Conservation (phyloP, 2,888 invertebrate genomes). For the Camptogramma bilineatum region DNA sequence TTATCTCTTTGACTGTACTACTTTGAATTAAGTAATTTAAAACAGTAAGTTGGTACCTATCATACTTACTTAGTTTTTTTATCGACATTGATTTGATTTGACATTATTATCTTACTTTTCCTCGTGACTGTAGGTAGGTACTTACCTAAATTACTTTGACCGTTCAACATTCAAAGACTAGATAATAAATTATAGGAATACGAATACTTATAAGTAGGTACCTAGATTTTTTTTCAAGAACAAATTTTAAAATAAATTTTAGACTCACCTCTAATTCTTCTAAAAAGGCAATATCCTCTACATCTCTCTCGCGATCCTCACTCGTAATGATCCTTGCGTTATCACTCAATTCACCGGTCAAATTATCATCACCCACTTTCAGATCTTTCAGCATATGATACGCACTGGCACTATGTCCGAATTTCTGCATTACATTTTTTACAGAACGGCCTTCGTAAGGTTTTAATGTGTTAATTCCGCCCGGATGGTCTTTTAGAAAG, state of each 20-base stretch:
- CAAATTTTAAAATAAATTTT: not conserved
- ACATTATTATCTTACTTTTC: too few species aligned
- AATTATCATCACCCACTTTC: conserved; percentile 78
- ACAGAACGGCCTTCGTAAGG: conserved; percentile 84
- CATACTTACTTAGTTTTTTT: too few species aligned
- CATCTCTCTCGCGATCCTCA: conserved; percentile 58
- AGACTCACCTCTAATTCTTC: conserved; percentile 74
- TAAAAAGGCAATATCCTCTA: conserved; percentile 68
- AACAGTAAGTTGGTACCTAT: too few species aligned
- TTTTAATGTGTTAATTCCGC: conserved; percentile 88
- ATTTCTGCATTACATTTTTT: conserved; percentile 80
- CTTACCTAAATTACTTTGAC: not conserved
- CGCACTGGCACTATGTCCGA: conserved; percentile 87
- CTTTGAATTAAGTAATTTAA: too few species aligned
- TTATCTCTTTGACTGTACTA: too few species aligned
- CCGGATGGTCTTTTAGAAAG: conserved; percentile 90
- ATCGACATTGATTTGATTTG: too few species aligned
- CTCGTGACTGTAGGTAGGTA: not conserved
- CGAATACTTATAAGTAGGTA: too few species aligned
- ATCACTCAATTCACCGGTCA: conserved; percentile 70
- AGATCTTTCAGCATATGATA: conserved; percentile 88
- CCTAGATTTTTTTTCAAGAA: not conserved
- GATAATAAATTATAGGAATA: too few species aligned
- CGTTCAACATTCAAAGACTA: too few species aligned
- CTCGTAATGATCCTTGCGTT: conserved; percentile 74